Base-by-base conservation (phyloP, 2,113 vertebrate species). In the Apodemus speciosus region DNA sequence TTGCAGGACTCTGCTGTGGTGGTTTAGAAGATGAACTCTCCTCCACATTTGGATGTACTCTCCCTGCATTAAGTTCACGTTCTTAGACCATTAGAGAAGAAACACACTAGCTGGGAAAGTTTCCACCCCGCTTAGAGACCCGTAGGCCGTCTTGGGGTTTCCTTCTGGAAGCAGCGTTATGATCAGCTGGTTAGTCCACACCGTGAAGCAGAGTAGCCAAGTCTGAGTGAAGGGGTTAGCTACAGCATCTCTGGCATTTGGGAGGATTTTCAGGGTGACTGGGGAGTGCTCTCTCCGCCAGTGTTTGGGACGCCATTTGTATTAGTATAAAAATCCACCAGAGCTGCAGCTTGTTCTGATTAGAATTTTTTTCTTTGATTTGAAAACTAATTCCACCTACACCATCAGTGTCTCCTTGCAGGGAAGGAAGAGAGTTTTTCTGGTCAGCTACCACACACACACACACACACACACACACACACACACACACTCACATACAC, bases 181-280 rank as follows among this genome's bases (percentile, higher is more conserved):
- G 93, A 94, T 51, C 84, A 94, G 84, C 49, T 93, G 86, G 66
- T 88, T 93, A 60, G 71, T 56, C 83, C 69, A 53, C 46, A 92
- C 32, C 72, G 6, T 85, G 69, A 81, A 91, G n/a, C 40, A 40
- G 35, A 60, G 56, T 88, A 49, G 60, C 76, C 46, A 88, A 71
- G 43, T 88, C 72, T n/a, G 38, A 92, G 64, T n/a, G 86, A 92
- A 60, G 68, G 85, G 51, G 76, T 85, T 90, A 88, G 64, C 30
- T 81, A 58, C 23, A 92, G 46, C 62, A 20, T 35, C 66, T 88
- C 6, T 73, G 85, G 35, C 81, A 25, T 84, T 93, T 72, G 76
- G 35, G 79, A 81, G 84, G 71, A 16, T 88, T 56, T 90, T 40
- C 53, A 53, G 68, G 14, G 71, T 46, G 10, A 49, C 16, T 56